Conservation (phyloP, 92 coral and sea anemone genomes). For the Montipora capitata region DNA sequence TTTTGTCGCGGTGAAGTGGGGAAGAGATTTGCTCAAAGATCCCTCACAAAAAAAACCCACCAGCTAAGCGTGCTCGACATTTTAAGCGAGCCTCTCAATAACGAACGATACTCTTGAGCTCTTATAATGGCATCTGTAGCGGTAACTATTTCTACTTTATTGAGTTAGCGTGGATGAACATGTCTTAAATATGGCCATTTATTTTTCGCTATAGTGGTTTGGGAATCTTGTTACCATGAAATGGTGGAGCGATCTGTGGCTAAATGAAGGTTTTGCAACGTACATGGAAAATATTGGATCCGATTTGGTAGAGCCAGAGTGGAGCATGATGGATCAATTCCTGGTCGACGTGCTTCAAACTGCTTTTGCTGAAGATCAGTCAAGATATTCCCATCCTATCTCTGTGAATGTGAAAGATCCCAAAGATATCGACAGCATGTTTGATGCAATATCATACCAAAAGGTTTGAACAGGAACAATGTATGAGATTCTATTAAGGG, state of each 20-base stretch:
- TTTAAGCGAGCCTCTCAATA: no score
- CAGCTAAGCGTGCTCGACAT: no score
- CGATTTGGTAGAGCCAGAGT: conserved; percentile 72
- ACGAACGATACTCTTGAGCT: no score
- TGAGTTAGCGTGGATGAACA: no score
- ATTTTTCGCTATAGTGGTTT: conserved; percentile 81
- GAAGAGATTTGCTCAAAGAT: no score
- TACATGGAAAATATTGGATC: conserved; percentile 76
- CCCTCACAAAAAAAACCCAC: no score
- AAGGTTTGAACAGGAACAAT: conserved; percentile 42
- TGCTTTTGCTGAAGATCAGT: conserved; percentile 63
- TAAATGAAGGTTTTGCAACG: conserved; percentile 95
- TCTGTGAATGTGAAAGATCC: conserved; percentile 50
- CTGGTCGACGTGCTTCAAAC: conserved; percentile 70
- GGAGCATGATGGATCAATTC: conserved; percentile 79
- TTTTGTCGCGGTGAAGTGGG: no score
- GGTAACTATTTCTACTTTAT: no score
- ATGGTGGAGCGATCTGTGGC: conserved; percentile 97
- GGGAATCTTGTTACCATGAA: conserved; percentile 96
- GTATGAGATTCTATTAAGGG: no score
- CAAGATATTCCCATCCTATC: conserved; percentile 54
- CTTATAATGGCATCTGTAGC: no score
- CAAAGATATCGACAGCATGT: conserved; percentile 21
- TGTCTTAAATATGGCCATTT: no score
- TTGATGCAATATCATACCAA: conserved; percentile 33